Evolutionary conservation across 2,113 vertebrate genomes (phyloP), one percentile per base, ranked within the genome.

Genomic region (Forbesichthys agassizii): DNA sequence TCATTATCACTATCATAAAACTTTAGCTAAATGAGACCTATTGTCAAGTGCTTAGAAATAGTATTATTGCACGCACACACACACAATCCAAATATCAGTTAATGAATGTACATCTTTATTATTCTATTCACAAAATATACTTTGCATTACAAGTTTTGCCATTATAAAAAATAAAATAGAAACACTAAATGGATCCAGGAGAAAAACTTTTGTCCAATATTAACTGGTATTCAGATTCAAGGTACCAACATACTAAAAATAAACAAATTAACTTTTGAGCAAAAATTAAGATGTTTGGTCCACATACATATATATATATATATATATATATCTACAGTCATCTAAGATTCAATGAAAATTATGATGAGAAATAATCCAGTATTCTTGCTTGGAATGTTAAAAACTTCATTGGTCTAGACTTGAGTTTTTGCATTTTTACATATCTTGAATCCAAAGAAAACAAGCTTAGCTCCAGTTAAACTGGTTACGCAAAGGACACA

Each of bases 341-440:
- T 61, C 74, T 60, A 65, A 64, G 47, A 82, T 71, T 75, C 33
- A 64, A 27, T 76, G 57, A 33, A 67, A 77, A 16, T 16, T 72
- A 73, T 62, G 71, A n/a, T 48, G 47, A 57, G 33, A 60, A 66
- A 55, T 11, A 77, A 62, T 91, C 86, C 80, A 90, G 85, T 90
- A 78, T 85, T 75, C 51, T 81, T 74, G 65, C 53, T 74, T 83
- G 89, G 85, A 92, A 90, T 91, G 89, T 89, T 82, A 7, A 79
- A 87, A 84, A 82, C 71, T 67, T 74, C 48, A 64, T 68, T 68
- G 33, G 68, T 63, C 61, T 75, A 57, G 72, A 54, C n/a, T 54
- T 42, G 53, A 13, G 16, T 36, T 18, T 52, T 53, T 53, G 61
- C 36, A 70, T 65, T 2, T 33, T 48, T 3, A 61, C 18, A 42